A percentile compares a stretch with the other conserved stretches of the same genome.
These are phyloP conservation scores for Lepus oiostolus DNA, from an alignment of 2,797 vertebrate species.

Conservation along the genomic window DNA sequence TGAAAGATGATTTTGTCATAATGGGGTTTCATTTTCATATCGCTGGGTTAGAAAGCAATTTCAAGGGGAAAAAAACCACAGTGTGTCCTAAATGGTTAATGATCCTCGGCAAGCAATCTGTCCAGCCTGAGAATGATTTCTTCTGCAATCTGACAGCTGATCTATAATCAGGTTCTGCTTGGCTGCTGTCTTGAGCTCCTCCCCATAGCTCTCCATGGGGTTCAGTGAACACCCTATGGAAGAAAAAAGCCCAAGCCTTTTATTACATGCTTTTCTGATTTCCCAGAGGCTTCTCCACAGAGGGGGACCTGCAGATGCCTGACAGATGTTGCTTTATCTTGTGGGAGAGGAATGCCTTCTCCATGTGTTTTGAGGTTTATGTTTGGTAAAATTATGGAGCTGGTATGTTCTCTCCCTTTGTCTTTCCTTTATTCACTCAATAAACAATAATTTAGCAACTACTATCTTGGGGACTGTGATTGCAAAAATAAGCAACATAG, in stretches of 20 bases:
- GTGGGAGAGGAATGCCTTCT: not conserved
- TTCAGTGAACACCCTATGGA: constrained; percentile 61
- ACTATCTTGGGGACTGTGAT: not conserved
- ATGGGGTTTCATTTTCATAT: constrained; percentile 85
- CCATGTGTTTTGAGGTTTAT: not conserved
- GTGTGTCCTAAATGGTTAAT: constrained; percentile 85
- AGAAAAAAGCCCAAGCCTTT: constrained; percentile 48
- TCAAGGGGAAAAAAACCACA: not conserved
- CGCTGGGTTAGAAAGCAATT: constrained; percentile 79
- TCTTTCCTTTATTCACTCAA: constrained; percentile 22
- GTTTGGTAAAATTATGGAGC: constrained; percentile 33
- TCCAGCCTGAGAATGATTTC: constrained; percentile 82
- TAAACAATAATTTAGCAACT: constrained; percentile 61
- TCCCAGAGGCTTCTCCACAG: constrained; percentile 55
- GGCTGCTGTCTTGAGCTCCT: constrained; percentile 66
- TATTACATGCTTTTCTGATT: constrained; percentile 63
- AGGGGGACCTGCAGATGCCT: constrained; percentile 11
- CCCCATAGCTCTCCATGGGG: not conserved
- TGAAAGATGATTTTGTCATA: constrained; percentile 84
- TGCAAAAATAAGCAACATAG: not conserved
- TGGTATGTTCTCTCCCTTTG: not conserved
- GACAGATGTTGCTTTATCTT: constrained; percentile 69
- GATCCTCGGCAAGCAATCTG: constrained; percentile 85
- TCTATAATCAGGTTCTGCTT: constrained; percentile 83
- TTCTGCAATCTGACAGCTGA: constrained; percentile 81